phyloP scores from a whole-genome alignment of 2,797 vertebrate genomes.

The Taeniopygia guttata region DNA sequence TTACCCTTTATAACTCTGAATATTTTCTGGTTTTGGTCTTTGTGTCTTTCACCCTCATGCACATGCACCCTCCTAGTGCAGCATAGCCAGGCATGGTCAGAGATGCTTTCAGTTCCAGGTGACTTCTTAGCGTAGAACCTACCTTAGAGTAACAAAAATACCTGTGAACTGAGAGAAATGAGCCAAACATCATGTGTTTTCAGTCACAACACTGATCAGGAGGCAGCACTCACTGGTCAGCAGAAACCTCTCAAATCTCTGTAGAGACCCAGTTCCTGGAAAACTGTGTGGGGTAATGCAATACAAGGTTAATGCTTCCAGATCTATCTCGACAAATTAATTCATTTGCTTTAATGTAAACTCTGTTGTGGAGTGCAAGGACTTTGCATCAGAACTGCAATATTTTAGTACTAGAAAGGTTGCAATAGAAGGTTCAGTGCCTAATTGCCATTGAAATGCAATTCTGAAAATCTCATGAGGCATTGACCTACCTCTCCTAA shows the following conservation, averaged over 20 bases:
- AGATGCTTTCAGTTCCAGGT: not conserved
- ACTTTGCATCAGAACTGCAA: not conserved
- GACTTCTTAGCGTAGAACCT: not conserved
- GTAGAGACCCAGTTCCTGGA: not conserved
- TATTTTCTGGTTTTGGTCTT: not conserved
- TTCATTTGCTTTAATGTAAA: not conserved
- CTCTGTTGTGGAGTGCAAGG: not conserved
- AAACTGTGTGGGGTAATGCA: not conserved
- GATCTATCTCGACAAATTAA: not conserved
- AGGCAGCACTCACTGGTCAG: not conserved
- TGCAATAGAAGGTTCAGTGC: not conserved
- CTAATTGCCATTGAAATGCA: not conserved
- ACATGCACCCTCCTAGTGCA: not conserved
- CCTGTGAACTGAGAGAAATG: not conserved
- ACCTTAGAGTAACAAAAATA: not conserved
- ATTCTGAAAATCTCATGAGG: not conserved
- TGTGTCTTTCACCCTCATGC: not conserved
- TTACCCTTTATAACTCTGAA: not conserved
- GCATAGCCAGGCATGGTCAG: not conserved
- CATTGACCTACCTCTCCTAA: not conserved
- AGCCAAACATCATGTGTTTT: not conserved
- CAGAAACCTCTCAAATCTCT: not conserved
- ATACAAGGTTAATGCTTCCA: not conserved
- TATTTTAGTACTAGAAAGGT: not conserved
- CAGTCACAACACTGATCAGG: not conserved